A percentile compares a stretch with the other conserved stretches of the same genome.
phyloP scores from a whole-genome alignment of 2,797 vertebrate genomes.

The Coranthus polyacanthus region DNA sequence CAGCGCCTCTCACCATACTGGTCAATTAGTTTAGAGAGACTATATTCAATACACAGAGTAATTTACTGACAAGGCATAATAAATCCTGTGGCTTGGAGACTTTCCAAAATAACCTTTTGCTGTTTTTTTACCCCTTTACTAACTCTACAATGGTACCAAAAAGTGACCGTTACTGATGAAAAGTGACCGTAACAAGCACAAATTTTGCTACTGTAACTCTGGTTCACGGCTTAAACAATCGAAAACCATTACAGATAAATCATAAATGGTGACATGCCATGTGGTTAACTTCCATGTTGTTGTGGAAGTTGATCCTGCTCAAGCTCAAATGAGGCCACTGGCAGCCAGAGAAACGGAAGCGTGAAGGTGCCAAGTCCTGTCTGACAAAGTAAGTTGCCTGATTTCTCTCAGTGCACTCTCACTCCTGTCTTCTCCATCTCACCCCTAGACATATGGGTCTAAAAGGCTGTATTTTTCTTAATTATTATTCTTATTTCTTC shows the following conservation, averaged over 20 bases:
- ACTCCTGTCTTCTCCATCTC: constrained; percentile 43
- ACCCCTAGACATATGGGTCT: constrained; percentile 11
- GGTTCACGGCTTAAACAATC: constrained; percentile 8
- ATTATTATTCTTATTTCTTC: constrained; percentile 70
- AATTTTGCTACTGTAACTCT: constrained; percentile 26
- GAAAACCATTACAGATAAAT: constrained; percentile 24
- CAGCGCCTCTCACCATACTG: constrained; percentile 84
- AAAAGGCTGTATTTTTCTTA: constrained; percentile 53
- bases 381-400: constrained; percentile 63
- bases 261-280: constrained; percentile 46
- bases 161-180: constrained; percentile 31
- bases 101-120: constrained; percentile 77
- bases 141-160: constrained; percentile 53
- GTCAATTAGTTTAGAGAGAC: constrained; percentile 89
- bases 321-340: constrained; percentile 59
- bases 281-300: constrained; percentile 45
- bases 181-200: constrained; percentile 31
- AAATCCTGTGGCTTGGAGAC: constrained; percentile 81
- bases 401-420: constrained; percentile 30
- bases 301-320: constrained; percentile 62
- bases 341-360: constrained; percentile 54
- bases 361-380: constrained; percentile 66
- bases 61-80: constrained; percentile 85
- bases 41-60: constrained; percentile 86
- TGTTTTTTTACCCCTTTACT: constrained; percentile 59